These are phyloP conservation scores for Argyrosomus japonicus DNA, from an alignment of 2,113 vertebrate genomes.

Conservation along the genomic window DNA sequence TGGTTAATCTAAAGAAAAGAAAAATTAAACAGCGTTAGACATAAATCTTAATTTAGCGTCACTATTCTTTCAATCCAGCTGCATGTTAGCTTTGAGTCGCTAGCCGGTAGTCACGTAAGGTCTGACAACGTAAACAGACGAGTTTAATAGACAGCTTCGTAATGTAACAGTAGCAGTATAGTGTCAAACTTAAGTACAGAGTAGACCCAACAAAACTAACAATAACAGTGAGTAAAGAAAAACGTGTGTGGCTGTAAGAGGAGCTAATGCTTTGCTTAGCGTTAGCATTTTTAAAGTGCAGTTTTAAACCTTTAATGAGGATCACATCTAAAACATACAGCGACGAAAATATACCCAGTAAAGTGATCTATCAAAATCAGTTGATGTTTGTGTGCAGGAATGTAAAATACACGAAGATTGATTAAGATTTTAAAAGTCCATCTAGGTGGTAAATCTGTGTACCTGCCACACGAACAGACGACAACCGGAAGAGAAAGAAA, in stretches of 20 bases:
- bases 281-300: not conserved
- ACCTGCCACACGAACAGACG: slow-evolving; percentile 81
- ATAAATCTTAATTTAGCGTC: not conserved
- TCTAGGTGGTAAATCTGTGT: not conserved
- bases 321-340: slow-evolving; percentile 24
- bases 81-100: not conserved
- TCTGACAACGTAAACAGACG: not conserved
- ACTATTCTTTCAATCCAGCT: fast-evolving
- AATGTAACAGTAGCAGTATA: fast-evolving
- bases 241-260: fast-evolving
- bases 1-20: slow-evolving; percentile 53
- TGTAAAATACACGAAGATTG: slow-evolving; percentile 62
- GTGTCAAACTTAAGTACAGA: fast-evolving
- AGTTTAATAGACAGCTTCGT: fast-evolving
- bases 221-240: not conserved
- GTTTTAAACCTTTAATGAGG: not conserved
- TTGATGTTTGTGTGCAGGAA: fast-evolving
- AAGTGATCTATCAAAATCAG: not conserved
- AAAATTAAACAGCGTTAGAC: not conserved
- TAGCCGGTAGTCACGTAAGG: not conserved
- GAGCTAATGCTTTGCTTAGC: not conserved
- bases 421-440: slow-evolving; percentile 59
- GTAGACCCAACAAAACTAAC: not conserved
- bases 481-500: slow-evolving; percentile 84
- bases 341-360: fast-evolving